A percentile compares a stretch with the other conserved stretches of the same genome.
Evolutionary conservation across 2,113 vertebrate species (phyloP).

Genomic region (Panthera leo): DNA sequence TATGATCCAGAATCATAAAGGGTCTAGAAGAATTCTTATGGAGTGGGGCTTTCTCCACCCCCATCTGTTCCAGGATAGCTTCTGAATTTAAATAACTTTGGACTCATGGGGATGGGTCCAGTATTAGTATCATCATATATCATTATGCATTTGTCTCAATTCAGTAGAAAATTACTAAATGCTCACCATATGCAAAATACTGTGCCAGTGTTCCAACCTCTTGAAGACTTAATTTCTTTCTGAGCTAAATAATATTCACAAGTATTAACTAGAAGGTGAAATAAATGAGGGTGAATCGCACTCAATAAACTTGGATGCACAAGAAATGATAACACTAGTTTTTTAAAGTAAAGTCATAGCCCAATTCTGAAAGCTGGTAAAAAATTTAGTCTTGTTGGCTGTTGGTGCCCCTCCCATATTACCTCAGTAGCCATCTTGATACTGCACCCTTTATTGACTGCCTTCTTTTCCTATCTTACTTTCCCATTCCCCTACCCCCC

Average conservation of each 20-base stretch:
- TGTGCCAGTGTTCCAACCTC: background rate
- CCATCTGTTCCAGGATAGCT: background rate
- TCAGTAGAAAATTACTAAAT: constrained; percentile 35
- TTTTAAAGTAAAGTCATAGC: background rate
- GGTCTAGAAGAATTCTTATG: background rate
- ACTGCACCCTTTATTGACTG: background rate
- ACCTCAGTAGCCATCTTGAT: background rate
- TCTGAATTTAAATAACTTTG: constrained; percentile 36
- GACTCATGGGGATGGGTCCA: background rate
- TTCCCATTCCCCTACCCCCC: background rate
- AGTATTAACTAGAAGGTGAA: background rate
- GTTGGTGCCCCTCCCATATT: background rate
- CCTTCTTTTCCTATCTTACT: background rate
- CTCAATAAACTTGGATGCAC: background rate
- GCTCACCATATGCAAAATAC: background rate
- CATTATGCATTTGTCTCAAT: background rate
- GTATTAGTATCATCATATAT: background rate
- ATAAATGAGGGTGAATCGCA: background rate
- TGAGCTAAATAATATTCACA: constrained; percentile 21
- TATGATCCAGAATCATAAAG: background rate
- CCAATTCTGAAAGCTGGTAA: background rate
- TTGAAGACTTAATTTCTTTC: background rate
- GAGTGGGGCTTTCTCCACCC: background rate
- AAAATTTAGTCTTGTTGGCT: background rate
- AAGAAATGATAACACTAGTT: background rate